Evolutionary conservation across 64 coral and sea anemone genomes (phyloP), one percentile per base, ranked within the genome.

Genomic region (Anthopleura sola): DNA sequence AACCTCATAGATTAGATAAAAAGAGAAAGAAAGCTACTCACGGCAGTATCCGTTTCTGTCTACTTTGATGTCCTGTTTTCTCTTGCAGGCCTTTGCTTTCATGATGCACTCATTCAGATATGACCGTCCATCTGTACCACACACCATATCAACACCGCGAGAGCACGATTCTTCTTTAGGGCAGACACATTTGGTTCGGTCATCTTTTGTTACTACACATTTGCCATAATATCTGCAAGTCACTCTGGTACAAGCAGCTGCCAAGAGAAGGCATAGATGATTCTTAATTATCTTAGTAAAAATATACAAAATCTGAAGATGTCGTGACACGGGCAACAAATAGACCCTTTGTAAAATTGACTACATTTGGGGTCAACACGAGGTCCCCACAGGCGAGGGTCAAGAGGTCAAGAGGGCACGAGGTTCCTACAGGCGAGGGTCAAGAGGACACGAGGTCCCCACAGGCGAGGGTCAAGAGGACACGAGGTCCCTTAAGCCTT

Each of bases 21-120:
- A 44, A 44, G 0, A 49, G 50, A 36, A 57, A 13, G 24, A 64
- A 50, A 36, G 29, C 17, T 37, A 88, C 90, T 91, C 60, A 96
- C 94, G 85, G 71, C 94, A 96, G 57, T 96, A 96, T 32, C 94
- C 94, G 33, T 87, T 51, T 29, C 87, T 86, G 29, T 84, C 68
- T 23, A 36, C 69, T 47, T 31, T 83, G 13, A 83, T 92, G 78
- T 37, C 86, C 84, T 92, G 88, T 29, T 85, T 82, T 74, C 62
- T 86, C 85, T 87, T 92, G 66, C 94, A 96, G 53, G 90, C 75
- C 55, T 28, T 92, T 3, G 94, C 94, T 40, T 86, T 88, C 90
- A 96, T 84, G 49, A 89, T 20, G 21, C 94, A 96, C 49, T 87
- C 83, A 64, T 96, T 96, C 9, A 92, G 51, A 68, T 96, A 96